Evolutionary conservation across 2,888 invertebrate species (phyloP), one percentile per base, ranked within the genome.

Genomic region (Drosophila aldrichi): DNA sequence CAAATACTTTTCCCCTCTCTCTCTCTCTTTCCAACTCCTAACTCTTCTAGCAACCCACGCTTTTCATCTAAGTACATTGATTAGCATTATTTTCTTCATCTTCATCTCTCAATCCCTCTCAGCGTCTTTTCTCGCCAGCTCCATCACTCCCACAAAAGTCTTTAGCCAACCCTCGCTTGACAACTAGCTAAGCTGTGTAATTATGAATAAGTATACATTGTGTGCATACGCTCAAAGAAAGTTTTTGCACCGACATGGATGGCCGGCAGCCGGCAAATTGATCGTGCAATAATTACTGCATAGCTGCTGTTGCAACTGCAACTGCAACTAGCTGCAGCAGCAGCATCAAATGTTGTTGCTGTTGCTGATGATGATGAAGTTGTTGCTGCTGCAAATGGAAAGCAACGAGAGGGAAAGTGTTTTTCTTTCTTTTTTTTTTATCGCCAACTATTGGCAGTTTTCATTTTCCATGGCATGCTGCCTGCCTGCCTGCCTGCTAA

Each of bases 351-450:
- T 38, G 36, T 38, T 36, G 36, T 14, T 36, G 36, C 29, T 61
- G 67, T 14, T 58, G 68, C 29, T 63, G 32, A 32, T 32, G 32
- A 32, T 32, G 72, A 60, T 56, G 76, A 55, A 70, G 82, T 51
- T 74, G 56, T 12, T 72, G 70, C 52, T 57, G 70, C 64, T 80
- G 77, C 73, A 82, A 91, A 91, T 90, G 90, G 91, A 91, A 91
- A 91, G 91, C 91, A 91, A 88, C 81, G 91, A 91, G 91, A 91
- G 91, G 91, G 91, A 91, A 91, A 91, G 91, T 91, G 91, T 77
- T 48, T 77, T 78, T 85, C 68, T 82, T 70, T 41, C 18, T 70
- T 46, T 78, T 77, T 46, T 77, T 77, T 81, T 71, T n/a, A n/a
- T 82, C 62, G 80, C 80, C 68, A 77, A 6, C 68, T 64, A 74